Base-by-base conservation (phyloP, 2,113 vertebrate species). In the Otolemur garnettii region DNA sequence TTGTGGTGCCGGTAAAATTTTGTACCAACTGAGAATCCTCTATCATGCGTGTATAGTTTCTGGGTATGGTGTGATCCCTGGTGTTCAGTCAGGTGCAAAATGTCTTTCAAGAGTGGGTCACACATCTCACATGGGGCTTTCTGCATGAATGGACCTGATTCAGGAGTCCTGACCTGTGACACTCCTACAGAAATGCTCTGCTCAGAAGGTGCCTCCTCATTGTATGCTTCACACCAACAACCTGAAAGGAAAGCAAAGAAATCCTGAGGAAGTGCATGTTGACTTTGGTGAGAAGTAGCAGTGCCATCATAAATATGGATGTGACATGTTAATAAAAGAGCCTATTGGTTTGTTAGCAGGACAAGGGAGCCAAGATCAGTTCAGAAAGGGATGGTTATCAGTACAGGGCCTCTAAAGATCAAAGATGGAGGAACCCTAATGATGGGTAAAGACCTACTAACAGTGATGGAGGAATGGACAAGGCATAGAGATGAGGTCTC, bases 211-310 rank as follows among this genome's bases (percentile, higher is more conserved):
- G 60, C 33, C 21, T 68, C 85, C 69, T 78, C 88, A 3, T 4
- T 33, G 17, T 92, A 78, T 77, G 86, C 19, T 60, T 90, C 92
- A 90, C 18, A 42, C 91, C 92, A 95, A 71, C 72, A 94, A 93
- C 72, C 96, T 97, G 72, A 91, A 96, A 95, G 45, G 72, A 91
- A 96, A 94, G 45, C 77, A 91, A 35, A 95, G 55, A 87, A n/a
- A 91, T 6, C 50, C 15, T 38, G 28, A n/a, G 92, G 59, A 95
- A 50, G 28, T 33, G 0, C 53, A 42, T 1, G 15, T 0, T 21
- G 28, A 35, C 64, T 79, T 21, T 24, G 42, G 28, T 10, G 7
- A 18, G 6, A 91, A 62, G 59, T 28, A 74, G 90, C 7, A 72
- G 38, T 11, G 14, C 33, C 42, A 38, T 24, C 53, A 50, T 14